These are phyloP conservation scores for Cataglyphis livida DNA, from an alignment of 2,888 invertebrate species.

Conservation along the genomic window DNA sequence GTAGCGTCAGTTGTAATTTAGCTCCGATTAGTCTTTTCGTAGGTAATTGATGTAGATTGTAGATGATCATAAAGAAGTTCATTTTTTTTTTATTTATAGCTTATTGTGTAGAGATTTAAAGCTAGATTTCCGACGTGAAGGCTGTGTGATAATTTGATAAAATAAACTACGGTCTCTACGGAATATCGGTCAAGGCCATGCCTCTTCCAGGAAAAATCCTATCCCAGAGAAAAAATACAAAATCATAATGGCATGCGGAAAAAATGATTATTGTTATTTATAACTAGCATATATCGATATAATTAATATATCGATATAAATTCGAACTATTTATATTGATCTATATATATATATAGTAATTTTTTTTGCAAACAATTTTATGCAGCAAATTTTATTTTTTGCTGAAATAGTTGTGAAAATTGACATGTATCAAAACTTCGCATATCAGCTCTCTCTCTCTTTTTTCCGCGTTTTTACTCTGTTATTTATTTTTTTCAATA, in stretches of 20 bases:
- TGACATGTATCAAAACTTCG: neutral
- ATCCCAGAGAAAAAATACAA: neutral
- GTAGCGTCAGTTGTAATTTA: neutral
- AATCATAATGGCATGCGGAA: neutral
- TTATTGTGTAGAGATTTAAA: slow-evolving; percentile 25
- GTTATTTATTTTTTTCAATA: slow-evolving; percentile 10
- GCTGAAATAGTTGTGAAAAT: neutral
- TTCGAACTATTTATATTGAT: neutral
- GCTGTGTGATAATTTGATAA: slow-evolving; percentile 38
- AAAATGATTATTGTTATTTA: slow-evolving; percentile 16
- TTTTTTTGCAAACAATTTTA: neutral
- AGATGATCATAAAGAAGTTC: neutral
- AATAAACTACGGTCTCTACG: slow-evolving; percentile 35
- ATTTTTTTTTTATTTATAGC: neutral
- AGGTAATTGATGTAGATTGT: neutral
- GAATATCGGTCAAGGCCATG: slow-evolving; percentile 47
- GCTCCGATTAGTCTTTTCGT: neutral
- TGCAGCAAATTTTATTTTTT: neutral
- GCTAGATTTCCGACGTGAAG: slow-evolving; percentile 17
- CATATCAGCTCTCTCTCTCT: neutral
- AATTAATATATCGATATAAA: too few species aligned
- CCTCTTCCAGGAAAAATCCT: neutral
- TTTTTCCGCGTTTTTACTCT: neutral
- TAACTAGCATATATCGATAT: neutral
- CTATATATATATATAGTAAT: neutral